Evolutionary conservation across 1,140 invertebrate species (phyloP).

Genomic region (Eriocheir sinensis): DNA sequence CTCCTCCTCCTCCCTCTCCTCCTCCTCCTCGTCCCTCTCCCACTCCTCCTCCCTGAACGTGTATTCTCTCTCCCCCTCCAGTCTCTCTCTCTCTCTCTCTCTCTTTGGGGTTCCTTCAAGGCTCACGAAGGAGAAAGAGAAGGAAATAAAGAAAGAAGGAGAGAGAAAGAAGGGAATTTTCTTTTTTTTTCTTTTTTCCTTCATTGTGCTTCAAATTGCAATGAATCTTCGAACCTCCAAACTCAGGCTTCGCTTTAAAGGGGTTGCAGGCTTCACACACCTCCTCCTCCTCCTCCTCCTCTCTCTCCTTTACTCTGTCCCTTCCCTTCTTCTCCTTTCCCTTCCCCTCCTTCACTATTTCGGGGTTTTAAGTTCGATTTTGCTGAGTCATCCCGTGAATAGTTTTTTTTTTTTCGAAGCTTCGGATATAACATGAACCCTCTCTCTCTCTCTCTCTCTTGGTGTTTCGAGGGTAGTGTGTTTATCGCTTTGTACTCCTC

Average conservation of each 20-base stretch:
- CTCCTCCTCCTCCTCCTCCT: not conserved
- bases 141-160: no score
- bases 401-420: not conserved
- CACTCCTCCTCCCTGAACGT: not conserved
- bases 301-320: not conserved
- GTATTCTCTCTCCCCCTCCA: not conserved
- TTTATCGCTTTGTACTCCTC: no score
- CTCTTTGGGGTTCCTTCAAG: not conserved
- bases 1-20: not conserved
- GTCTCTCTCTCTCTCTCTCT: not conserved
- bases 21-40: not conserved
- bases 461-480: not conserved
- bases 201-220: not conserved
- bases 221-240: not conserved
- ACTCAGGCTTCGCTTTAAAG: not conserved
- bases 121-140: not conserved
- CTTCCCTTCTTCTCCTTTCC: not conserved
- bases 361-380: constrained; percentile 10
- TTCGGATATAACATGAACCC: no score
- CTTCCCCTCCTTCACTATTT: not conserved
- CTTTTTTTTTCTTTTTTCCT: no score
- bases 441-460: no score
- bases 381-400: not conserved
- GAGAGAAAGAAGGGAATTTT: no score
- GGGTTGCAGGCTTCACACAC: not conserved